Evolutionary conservation across 2,888 invertebrate species (phyloP).

Genomic region (Cataglyphis cursor): DNA sequence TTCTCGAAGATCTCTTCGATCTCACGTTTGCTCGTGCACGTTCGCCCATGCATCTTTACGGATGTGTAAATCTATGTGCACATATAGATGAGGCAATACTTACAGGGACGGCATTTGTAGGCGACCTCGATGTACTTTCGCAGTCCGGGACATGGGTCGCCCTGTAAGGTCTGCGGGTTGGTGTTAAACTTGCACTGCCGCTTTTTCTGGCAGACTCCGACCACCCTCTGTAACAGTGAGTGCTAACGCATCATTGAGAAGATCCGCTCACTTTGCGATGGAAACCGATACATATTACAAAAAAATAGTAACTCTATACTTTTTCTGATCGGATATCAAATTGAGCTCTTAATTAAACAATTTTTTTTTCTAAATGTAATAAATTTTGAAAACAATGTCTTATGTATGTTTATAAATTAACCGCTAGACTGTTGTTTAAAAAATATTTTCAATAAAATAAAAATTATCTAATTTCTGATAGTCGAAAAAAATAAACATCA

Average conservation of each 20-base stretch:
- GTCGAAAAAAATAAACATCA: background rate
- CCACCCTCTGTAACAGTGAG: slow-evolving; percentile 97
- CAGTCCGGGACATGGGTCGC: slow-evolving; percentile 97
- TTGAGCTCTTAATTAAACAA: no score
- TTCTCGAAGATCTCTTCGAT: slow-evolving; percentile 43
- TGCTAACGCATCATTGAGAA: slow-evolving; percentile 90
- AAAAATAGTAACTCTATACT: background rate
- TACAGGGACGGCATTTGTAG: slow-evolving; percentile 98
- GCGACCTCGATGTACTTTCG: slow-evolving; percentile 98
- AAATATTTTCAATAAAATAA: background rate
- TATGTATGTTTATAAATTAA: background rate
- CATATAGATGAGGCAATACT: slow-evolving; percentile 87
- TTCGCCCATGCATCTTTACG: slow-evolving; percentile 29
- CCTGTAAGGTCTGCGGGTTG: slow-evolving; percentile 94
- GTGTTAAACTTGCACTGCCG: slow-evolving; percentile 96
- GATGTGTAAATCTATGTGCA: background rate
- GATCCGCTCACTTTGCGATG: slow-evolving; percentile 83
- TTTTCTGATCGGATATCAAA: background rate
- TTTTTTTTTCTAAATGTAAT: background rate
- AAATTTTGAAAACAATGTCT: background rate
- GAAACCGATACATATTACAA: background rate
- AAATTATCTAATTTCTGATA: background rate
- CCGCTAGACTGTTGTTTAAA: background rate
- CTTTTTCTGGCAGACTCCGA: slow-evolving; percentile 97
- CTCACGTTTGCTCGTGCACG: slow-evolving; percentile 30